These are phyloP conservation scores for Sebastes minor DNA, from an alignment of 2,797 vertebrate species.

Conservation along the genomic window DNA sequence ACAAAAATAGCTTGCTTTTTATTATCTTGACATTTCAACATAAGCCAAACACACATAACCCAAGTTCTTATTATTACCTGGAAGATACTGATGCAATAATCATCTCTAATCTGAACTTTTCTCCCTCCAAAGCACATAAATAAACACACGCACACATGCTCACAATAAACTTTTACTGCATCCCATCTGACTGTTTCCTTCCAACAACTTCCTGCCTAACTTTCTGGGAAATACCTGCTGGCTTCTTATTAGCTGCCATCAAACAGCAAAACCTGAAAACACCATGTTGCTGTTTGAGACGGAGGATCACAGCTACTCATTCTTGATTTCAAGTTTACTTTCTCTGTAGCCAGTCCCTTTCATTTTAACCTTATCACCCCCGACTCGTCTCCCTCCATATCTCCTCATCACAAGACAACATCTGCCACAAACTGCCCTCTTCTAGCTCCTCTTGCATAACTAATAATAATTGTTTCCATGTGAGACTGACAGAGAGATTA, in stretches of 20 bases:
- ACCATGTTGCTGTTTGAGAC: not conserved
- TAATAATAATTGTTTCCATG: slow-evolving; percentile 23
- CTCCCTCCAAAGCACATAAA: not conserved
- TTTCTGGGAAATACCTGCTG: slow-evolving; percentile 41
- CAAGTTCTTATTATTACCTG: not conserved
- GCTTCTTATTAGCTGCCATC: slow-evolving; percentile 29
- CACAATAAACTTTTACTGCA: slow-evolving; percentile 26
- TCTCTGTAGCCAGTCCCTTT: not conserved
- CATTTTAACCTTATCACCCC: not conserved
- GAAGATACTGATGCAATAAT: not conserved
- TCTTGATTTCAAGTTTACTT: slow-evolving; percentile 7
- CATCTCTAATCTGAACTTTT: not conserved
- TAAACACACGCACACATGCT: not conserved
- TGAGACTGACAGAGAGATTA: slow-evolving; percentile 12
- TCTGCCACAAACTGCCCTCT: not conserved
- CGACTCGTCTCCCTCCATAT: not conserved
- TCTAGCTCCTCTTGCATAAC: slow-evolving; percentile 21
- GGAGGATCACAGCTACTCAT: slow-evolving; percentile 25
- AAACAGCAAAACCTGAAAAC: slow-evolving; percentile 25
- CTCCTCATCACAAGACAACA: slow-evolving; percentile 18
- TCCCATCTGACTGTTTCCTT: slow-evolving; percentile 13
- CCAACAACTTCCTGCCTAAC: slow-evolving; percentile 39
- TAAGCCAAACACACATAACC: not conserved
- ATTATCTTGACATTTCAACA: not conserved
- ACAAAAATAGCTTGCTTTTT: not conserved